Conservation (phyloP, 2,797 vertebrate genomes). For the Sphenopsis melanotis region DNA sequence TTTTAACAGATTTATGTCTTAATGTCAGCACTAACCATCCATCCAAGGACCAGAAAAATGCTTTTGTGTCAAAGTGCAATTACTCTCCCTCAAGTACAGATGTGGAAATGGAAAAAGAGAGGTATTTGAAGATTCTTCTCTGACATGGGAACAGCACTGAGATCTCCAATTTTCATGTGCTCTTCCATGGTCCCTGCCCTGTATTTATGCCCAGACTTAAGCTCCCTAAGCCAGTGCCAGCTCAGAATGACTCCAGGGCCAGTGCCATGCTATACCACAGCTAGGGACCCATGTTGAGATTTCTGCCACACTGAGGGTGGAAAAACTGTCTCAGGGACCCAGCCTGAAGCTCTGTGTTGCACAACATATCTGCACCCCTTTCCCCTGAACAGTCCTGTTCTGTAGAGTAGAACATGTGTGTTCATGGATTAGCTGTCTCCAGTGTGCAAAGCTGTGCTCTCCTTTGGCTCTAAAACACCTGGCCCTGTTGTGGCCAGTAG, state of each 20-base stretch:
- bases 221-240: background rate
- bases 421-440: background rate
- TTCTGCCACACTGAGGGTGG: background rate
- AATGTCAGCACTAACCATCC: background rate
- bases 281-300: background rate
- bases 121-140: background rate
- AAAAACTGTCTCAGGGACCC: background rate
- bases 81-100: background rate
- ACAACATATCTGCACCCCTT: background rate
- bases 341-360: rapidly evolving
- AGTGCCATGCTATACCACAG: background rate
- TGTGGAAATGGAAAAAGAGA: background rate
- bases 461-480: background rate
- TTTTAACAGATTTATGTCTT: constrained; percentile 19
- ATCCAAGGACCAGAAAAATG: constrained; percentile 14
- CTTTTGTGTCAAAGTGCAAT: background rate
- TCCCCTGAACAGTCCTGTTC: background rate
- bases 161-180: background rate
- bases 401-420: rapidly evolving
- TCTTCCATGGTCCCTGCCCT: background rate
- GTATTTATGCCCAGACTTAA: background rate
- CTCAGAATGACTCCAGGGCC: background rate
- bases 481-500: background rate
- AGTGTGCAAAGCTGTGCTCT: background rate
- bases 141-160: background rate